Conservation (phyloP, 2,888 invertebrate genomes). For the Chrysomela aeneicollis region DNA sequence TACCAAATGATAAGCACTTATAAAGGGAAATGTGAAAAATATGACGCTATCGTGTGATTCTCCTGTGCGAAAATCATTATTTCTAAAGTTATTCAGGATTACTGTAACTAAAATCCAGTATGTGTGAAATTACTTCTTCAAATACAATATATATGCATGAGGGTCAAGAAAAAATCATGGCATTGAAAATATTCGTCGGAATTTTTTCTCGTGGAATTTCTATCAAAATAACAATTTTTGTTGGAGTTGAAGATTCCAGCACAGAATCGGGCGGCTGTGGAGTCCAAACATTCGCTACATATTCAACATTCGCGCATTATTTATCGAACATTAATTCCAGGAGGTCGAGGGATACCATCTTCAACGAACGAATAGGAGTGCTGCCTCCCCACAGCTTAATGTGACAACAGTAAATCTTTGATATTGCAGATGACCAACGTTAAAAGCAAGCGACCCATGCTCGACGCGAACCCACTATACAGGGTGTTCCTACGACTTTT, state of each 20-base stretch:
- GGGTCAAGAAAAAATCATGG: too few species aligned
- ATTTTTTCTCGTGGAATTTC: too few species aligned
- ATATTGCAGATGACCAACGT: slow-evolving; percentile 48
- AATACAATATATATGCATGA: too few species aligned
- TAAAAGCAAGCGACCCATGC: slow-evolving; percentile 33
- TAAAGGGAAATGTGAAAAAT: too few species aligned
- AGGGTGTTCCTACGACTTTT: neutral
- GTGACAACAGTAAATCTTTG: slow-evolving; percentile 53
- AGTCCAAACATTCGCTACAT: slow-evolving; percentile 39
- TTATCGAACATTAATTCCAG: slow-evolving; percentile 49
- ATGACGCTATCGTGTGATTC: too few species aligned
- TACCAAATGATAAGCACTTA: too few species aligned
- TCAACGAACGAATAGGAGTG: slow-evolving; percentile 32
- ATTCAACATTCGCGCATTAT: slow-evolving; percentile 49
- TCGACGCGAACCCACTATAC: slow-evolving; percentile 24
- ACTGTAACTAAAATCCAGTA: too few species aligned
- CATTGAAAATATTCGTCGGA: too few species aligned
- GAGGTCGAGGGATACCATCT: slow-evolving; percentile 28
- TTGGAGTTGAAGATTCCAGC: neutral
- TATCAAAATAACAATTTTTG: too few species aligned
- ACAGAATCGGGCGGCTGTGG: neutral
- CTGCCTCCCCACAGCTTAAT: slow-evolving; percentile 48
- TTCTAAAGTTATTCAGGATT: too few species aligned
- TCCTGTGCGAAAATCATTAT: too few species aligned
- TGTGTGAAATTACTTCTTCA: too few species aligned